These are phyloP conservation scores for Leuciscus waleckii DNA, from an alignment of 2,797 vertebrate genomes.

Conservation along the genomic window DNA sequence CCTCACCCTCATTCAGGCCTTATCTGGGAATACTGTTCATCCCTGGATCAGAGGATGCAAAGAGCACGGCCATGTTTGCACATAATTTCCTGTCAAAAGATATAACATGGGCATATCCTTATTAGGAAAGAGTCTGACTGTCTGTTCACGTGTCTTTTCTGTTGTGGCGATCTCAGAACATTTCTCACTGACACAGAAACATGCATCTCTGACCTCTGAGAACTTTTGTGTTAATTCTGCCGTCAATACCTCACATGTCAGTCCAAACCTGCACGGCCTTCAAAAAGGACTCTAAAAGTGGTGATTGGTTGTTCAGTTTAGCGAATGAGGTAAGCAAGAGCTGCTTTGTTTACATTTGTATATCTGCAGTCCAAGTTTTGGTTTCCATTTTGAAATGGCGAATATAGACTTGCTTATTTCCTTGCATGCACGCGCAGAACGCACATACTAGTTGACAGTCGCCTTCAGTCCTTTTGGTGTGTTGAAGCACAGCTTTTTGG, in stretches of 20 bases:
- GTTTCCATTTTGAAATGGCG: not conserved
- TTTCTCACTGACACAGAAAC: not conserved
- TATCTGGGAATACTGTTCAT: constrained; percentile 56
- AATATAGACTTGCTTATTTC: not conserved
- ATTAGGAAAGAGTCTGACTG: constrained; percentile 27
- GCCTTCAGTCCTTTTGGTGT: not conserved
- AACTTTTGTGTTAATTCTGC: not conserved
- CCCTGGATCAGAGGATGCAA: not conserved
- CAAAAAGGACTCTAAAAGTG: not conserved
- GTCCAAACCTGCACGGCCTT: not conserved
- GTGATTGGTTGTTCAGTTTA: too few relatives aligned
- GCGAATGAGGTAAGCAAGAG: not conserved
- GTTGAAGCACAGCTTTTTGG: not conserved
- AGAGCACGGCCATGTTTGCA: constrained; percentile 24
- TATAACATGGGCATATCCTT: constrained; percentile 18
- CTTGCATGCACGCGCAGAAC: not conserved
- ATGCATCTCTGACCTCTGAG: not conserved
- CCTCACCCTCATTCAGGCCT: constrained; percentile 34
- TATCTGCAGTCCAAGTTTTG: not conserved
- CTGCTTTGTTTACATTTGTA: not conserved
- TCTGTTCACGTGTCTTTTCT: not conserved
- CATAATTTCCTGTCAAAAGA: constrained; percentile 32
- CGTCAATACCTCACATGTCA: not conserved
- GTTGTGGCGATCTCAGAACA: not conserved
- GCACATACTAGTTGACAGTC: not conserved